phyloP scores from a whole-genome alignment of 2,797 vertebrate species.

The Eurystomus glaucurus region DNA sequence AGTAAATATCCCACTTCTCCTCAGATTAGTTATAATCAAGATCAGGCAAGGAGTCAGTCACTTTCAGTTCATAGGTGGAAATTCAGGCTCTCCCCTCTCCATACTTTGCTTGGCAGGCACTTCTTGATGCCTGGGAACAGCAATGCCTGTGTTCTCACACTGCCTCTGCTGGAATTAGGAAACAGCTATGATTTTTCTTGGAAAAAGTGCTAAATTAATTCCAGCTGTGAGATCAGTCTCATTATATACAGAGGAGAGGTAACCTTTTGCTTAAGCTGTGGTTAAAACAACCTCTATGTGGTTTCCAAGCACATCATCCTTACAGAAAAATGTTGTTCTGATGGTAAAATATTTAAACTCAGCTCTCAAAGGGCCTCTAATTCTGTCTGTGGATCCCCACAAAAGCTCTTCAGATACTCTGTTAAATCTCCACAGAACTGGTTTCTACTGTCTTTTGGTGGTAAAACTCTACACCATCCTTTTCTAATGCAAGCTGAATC shows the following conservation, averaged over 20 bases:
- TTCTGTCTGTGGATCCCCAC: background rate
- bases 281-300: background rate
- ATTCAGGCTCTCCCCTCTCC: background rate
- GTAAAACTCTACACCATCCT: background rate
- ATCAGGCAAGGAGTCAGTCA: background rate
- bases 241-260: background rate
- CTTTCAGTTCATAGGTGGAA: background rate
- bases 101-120: rapidly evolving
- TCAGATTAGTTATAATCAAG: background rate
- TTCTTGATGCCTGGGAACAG: background rate
- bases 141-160: background rate
- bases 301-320: background rate
- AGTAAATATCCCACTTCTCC: background rate
- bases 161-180: background rate
- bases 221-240: background rate
- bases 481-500: background rate
- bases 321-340: background rate
- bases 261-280: background rate
- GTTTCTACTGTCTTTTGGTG: background rate
- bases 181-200: background rate
- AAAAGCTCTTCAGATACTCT: background rate
- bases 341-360: slow-evolving; percentile 45
- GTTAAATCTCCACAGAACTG: background rate
- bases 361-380: background rate
- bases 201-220: background rate